phyloP scores from a whole-genome alignment of 2,888 invertebrate species.

The Drosophila eohydei region DNA sequence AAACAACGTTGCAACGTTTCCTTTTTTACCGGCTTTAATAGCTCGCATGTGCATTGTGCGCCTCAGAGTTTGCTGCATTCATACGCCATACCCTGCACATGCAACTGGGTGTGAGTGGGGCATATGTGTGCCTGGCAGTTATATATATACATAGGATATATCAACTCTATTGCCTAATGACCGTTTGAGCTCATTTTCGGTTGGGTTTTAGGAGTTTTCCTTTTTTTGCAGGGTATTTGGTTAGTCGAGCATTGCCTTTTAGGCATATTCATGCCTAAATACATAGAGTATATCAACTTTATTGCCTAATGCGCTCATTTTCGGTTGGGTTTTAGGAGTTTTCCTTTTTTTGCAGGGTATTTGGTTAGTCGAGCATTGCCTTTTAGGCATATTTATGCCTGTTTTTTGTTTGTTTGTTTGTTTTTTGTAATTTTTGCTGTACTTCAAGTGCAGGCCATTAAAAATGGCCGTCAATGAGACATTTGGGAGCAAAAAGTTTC shows the following conservation, averaged over 20 bases:
- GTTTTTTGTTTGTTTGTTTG: conserved; percentile 37
- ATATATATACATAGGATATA: no score
- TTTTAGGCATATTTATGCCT: conserved; percentile 9
- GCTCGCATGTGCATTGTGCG: conserved; percentile 58
- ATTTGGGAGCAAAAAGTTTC: conserved; percentile 66
- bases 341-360: conserved; percentile 16
- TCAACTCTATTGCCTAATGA: no score
- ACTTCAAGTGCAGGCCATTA: conserved; percentile 67
- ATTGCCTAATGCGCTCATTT: no score
- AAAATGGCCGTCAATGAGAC: conserved; percentile 77
- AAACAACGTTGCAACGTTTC: conserved; percentile 21
- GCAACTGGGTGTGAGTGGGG: background rate
- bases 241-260: background rate
- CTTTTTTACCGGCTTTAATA: conserved; percentile 54
- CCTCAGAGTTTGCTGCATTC: conserved; percentile 22
- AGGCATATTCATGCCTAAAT: conserved; percentile 8
- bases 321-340: no score
- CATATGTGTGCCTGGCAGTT: background rate
- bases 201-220: no score
- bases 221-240: conserved; percentile 12
- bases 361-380: background rate
- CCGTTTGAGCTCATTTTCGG: no score
- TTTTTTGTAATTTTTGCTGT: conserved; percentile 50
- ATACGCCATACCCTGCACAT: background rate
- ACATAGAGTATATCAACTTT: no score